Conservation (phyloP, 92 coral and sea anemone genomes). For the Palythoa heliodiscus region DNA sequence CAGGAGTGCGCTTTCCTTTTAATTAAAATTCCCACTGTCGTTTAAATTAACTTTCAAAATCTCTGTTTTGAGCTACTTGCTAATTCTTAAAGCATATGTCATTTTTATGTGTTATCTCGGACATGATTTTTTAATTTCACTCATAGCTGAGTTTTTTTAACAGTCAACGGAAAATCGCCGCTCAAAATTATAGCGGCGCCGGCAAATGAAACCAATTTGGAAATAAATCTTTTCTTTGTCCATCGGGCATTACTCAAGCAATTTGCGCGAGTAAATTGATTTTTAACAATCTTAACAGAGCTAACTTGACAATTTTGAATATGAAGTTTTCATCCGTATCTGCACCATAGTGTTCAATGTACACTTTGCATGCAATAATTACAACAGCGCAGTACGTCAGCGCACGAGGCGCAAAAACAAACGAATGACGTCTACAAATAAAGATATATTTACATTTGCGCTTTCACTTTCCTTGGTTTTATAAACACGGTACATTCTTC, state of each 20-base stretch:
- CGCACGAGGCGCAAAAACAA: neutral
- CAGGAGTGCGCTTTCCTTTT: slow-evolving; percentile 20
- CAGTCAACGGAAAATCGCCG: neutral
- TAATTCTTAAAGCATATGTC: slow-evolving; percentile 33
- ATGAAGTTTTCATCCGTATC: neutral
- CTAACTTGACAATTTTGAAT: neutral
- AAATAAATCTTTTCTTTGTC: neutral
- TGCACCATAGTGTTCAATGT: neutral
- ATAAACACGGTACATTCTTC: neutral
- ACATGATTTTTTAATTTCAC: neutral
- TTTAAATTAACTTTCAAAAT: slow-evolving; percentile 19
- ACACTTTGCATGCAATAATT: neutral
- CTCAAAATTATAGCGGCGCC: neutral
- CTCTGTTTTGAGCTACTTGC: neutral
- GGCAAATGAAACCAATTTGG: neutral
- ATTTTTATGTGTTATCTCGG: neutral
- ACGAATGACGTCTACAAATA: neutral
- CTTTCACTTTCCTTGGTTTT: neutral
- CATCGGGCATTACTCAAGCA: neutral
- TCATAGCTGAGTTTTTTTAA: neutral
- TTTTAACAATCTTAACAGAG: neutral
- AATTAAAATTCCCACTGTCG: slow-evolving; percentile 42
- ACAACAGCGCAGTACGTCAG: neutral
- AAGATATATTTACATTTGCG: neutral
- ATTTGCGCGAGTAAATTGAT: neutral